A percentile compares a stretch with the other conserved stretches of the same genome.
These are phyloP conservation scores for Dysmachus trigonus DNA, from an alignment of 2,888 invertebrate species.

Conservation along the genomic window DNA sequence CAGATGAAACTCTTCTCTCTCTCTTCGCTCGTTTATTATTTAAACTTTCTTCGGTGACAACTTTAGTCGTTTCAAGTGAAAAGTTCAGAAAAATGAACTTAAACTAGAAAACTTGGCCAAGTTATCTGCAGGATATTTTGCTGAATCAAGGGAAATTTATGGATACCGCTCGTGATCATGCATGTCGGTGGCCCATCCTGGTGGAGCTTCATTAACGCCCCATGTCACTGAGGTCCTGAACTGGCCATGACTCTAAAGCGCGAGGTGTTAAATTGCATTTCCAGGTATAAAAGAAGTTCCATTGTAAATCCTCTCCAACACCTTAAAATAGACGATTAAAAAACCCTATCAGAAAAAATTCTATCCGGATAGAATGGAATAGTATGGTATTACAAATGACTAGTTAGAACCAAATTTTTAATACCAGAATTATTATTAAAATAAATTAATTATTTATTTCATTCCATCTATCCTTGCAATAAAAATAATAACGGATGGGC, in stretches of 20 bases:
- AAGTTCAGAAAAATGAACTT: slow-evolving; percentile 41
- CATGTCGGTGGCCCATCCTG: neutral
- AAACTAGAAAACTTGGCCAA: slow-evolving; percentile 29
- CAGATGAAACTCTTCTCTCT: slow-evolving; percentile 15
- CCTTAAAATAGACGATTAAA: neutral
- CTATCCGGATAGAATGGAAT: no score
- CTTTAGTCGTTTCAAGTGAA: slow-evolving; percentile 42
- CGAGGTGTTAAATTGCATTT: neutral
- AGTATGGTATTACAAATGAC: no score
- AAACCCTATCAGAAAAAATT: neutral
- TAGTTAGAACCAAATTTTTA: no score
- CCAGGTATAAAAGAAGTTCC: neutral
- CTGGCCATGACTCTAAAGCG: neutral
- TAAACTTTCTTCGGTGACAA: slow-evolving; percentile 41
- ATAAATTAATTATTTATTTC: no score
- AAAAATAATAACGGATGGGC: no score
- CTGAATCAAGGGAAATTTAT: slow-evolving; percentile 33
- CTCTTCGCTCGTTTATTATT: slow-evolving; percentile 38
- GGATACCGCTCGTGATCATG: slow-evolving; percentile 29
- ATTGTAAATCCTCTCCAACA: neutral
- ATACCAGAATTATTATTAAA: no score
- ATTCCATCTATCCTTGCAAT: no score
- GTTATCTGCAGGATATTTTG: slow-evolving; percentile 36
- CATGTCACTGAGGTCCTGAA: neutral
- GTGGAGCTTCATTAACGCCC: neutral